Conservation (phyloP, 2,888 invertebrate genomes). For the Spilarctia lutea region DNA sequence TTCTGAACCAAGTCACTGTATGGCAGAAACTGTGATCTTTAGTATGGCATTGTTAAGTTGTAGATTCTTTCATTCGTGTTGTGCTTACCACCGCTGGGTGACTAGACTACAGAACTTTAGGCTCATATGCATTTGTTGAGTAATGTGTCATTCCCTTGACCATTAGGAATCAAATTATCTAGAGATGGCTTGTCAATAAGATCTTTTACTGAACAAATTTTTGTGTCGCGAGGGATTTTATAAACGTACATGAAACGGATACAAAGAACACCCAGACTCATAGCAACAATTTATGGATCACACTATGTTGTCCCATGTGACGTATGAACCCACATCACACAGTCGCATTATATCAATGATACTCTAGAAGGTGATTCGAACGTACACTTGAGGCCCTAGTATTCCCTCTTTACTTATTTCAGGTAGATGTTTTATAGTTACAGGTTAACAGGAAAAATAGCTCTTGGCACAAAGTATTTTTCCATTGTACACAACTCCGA, state of each 20-base stretch:
- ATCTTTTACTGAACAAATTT: not conserved
- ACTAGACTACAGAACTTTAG: constrained; percentile 23
- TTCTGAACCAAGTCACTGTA: constrained; percentile 57
- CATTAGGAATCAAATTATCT: not conserved
- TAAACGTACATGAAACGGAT: no score
- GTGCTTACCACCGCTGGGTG: constrained; percentile 25
- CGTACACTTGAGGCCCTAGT: not conserved
- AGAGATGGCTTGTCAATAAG: not conserved
- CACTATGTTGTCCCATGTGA: no score
- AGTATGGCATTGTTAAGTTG: constrained; percentile 68
- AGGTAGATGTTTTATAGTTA: not conserved
- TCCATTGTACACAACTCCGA: not conserved
- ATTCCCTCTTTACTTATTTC: not conserved
- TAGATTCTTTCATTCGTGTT: constrained; percentile 45
- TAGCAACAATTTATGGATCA: no score
- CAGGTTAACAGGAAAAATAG: not conserved
- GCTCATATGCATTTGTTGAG: not conserved
- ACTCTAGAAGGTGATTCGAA: not conserved
- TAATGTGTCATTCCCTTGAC: constrained; percentile 1
- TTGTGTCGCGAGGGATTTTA: no score
- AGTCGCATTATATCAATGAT: not conserved
- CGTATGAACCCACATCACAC: no score
- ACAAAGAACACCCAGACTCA: no score
- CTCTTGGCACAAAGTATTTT: not conserved
- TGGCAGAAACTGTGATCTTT: constrained; percentile 74